A percentile compares a stretch with the other conserved stretches of the same genome.
phyloP scores from a whole-genome alignment of 2,888 invertebrate species.

The Pseudococcus longispinus region DNA sequence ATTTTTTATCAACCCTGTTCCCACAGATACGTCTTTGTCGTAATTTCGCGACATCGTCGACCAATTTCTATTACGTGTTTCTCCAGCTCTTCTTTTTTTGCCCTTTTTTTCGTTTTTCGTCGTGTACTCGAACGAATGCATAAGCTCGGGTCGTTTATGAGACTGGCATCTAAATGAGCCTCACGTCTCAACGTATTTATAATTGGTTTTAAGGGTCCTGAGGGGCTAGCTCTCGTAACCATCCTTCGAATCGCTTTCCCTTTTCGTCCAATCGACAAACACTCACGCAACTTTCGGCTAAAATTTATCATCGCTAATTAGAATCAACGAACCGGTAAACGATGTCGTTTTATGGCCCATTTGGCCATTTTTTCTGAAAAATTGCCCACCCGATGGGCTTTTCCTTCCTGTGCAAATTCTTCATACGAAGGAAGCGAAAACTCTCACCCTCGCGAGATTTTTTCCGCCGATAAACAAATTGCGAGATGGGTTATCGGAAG shows the following conservation, averaged over 20 bases:
- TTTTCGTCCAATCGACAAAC: neutral
- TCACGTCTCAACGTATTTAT: neutral
- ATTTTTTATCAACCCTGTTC: neutral
- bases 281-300: neutral
- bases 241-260: neutral
- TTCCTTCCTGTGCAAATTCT: neutral
- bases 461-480: constrained; percentile 11
- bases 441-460: neutral
- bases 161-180: neutral
- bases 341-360: neutral
- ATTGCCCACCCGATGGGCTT: too few species aligned
- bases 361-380: neutral
- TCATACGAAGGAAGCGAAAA: neutral
- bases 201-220: neutral
- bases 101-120: neutral
- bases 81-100: neutral
- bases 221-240: neutral
- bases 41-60: neutral
- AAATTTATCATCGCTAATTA: neutral
- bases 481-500: neutral
- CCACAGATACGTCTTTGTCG: neutral
- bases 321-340: neutral
- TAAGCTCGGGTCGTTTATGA: neutral
- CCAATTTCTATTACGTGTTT: neutral
- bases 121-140: neutral